Evolutionary conservation across 2,888 invertebrate genomes (phyloP).

Genomic region (Mactromeris polynyma): DNA sequence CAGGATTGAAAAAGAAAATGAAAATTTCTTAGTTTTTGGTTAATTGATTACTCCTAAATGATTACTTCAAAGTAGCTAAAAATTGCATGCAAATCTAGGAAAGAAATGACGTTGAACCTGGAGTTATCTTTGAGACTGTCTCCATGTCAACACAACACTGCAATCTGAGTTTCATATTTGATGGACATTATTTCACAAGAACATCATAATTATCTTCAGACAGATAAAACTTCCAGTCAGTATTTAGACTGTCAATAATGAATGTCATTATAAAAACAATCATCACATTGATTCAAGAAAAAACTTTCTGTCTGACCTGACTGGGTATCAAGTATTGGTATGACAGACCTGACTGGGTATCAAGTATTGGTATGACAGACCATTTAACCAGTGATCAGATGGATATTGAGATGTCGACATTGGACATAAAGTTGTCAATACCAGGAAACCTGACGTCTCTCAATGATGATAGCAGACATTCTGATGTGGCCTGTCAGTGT

Average conservation of each 20-base stretch:
- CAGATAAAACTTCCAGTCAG: not conserved
- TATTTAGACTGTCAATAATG: not conserved
- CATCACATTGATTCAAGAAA: not conserved
- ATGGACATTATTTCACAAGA: not conserved
- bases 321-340: too few relatives aligned
- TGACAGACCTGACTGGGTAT: too few relatives aligned
- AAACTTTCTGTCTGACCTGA: not conserved
- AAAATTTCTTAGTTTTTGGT: too few relatives aligned
- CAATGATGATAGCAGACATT: too few relatives aligned
- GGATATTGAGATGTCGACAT: too few relatives aligned
- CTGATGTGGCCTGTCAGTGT: too few relatives aligned
- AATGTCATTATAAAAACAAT: not conserved
- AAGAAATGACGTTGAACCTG: not conserved
- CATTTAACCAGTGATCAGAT: too few relatives aligned
- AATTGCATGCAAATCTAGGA: not conserved
- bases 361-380: too few relatives aligned
- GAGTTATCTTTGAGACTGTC: not conserved
- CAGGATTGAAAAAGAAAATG: too few relatives aligned
- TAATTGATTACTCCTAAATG: too few relatives aligned
- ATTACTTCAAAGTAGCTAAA: not conserved
- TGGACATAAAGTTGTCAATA: too few relatives aligned
- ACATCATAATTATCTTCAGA: not conserved
- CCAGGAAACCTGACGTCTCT: too few relatives aligned
- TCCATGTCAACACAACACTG: not conserved
- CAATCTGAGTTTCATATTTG: not conserved